A percentile compares a stretch with the other conserved stretches of the same genome.
Conservation (phyloP, 2,888 invertebrate genomes). For the Ligdia adustata region DNA sequence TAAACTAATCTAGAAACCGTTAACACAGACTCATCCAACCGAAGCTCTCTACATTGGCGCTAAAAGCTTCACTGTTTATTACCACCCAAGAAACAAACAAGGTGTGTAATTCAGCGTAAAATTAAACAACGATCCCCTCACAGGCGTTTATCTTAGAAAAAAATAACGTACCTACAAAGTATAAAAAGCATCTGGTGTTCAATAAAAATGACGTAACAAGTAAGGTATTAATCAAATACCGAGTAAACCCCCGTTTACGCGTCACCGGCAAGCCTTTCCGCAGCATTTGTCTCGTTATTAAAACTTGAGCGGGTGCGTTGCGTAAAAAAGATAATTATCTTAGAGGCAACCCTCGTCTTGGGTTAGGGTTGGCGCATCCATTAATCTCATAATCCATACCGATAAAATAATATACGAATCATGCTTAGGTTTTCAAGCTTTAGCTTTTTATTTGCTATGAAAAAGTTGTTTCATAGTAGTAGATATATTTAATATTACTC, state of each 20-base stretch:
- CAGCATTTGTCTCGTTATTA: constrained; percentile 83
- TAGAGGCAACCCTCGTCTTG: constrained; percentile 77
- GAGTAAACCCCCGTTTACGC: constrained; percentile 56
- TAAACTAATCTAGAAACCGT: no score
- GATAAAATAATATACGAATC: no score
- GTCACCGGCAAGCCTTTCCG: constrained; percentile 80
- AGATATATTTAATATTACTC: no score
- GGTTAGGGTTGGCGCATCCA: constrained; percentile 57
- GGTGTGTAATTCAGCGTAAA: constrained; percentile 69
- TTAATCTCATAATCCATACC: no score
- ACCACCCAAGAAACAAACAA: constrained; percentile 51
- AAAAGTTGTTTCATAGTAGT: no score
- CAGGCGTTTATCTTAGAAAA: constrained; percentile 56
- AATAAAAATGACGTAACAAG: constrained; percentile 68
- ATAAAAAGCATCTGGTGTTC: constrained; percentile 78
- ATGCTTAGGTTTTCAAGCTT: no score
- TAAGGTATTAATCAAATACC: constrained; percentile 66
- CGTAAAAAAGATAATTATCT: constrained; percentile 84
- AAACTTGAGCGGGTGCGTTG: constrained; percentile 72
- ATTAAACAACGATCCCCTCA: constrained; percentile 68
- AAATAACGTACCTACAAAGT: constrained; percentile 66
- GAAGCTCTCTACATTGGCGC: no score
- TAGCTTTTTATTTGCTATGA: no score
- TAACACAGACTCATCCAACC: no score
- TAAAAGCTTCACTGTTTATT: no score